These are phyloP conservation scores for Stramonita haemastoma DNA, from an alignment of 2,888 invertebrate genomes.

Conservation along the genomic window DNA sequence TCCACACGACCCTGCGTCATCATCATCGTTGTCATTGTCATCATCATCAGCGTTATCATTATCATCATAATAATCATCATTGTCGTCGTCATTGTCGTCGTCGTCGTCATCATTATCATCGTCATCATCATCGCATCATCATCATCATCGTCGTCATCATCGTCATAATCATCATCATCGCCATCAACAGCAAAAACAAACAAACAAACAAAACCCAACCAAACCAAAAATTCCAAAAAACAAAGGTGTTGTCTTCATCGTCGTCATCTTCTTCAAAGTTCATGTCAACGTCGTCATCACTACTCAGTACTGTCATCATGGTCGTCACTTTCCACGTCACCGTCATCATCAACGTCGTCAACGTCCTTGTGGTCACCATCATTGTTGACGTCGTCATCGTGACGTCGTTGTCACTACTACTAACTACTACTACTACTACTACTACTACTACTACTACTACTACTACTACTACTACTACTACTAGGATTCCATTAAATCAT, in stretches of 20 bases:
- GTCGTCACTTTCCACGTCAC: neutral
- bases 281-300: neutral
- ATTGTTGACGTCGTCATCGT: neutral
- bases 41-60: conserved; percentile 28
- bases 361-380: neutral
- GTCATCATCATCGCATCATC: neutral
- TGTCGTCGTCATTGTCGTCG: neutral
- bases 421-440: neutral
- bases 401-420: neutral
- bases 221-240: too few relatives aligned
- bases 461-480: neutral
- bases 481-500: too few relatives aligned
- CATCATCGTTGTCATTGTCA: conserved; percentile 30
- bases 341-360: neutral
- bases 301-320: neutral
- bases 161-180: neutral
- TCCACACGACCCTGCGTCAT: conserved; percentile 59
- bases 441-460: neutral
- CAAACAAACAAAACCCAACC: too few relatives aligned
- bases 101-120: neutral
- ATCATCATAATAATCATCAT: neutral
- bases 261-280: neutral
- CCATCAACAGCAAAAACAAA: too few relatives aligned
- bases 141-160: neutral
- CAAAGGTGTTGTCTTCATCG: neutral